Evolutionary conservation across 1,140 invertebrate species (phyloP), one percentile per base, ranked within the genome.

Genomic region (Tetragnatha versicolor): DNA sequence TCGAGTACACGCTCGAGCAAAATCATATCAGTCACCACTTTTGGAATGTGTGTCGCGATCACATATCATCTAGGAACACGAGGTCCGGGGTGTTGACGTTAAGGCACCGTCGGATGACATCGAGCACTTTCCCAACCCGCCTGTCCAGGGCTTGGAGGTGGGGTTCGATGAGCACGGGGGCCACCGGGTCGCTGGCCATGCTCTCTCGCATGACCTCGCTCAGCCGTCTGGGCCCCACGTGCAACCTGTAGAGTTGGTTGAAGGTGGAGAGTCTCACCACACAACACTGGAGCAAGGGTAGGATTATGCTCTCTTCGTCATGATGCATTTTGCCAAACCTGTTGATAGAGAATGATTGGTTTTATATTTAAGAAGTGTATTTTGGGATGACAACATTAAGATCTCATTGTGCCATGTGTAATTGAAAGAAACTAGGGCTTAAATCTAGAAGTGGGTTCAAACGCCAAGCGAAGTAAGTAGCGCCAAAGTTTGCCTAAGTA

Each of bases 241-340:
- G 94, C 83, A 92, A 95, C 81, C 93, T 94, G 6, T 94, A 84
- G 68, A 97, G 87, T 20, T 89, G 92, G 49, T 88, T 85, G 3
- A 96, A 87, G 3, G 94, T 97, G 14, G 90, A 90, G 82, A 91
- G 90, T 47, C 94, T 88, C 66, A 97, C 91, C 82, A 94, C 87
- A 84, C 95, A 97, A 84, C 95, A 97, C 85, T 99, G 97, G 80
- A 95, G 88, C 3, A 99, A 85, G 0, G 97, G 97, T 6, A 95
- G 94, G 66, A 99, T 87, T 82, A 98, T 98, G 61, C 94, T 93
- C 53, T 96, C 88, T 86, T 98, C 97, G 84, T 98, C 97, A 84
- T 97, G 92, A 82, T 90, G 92, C 0, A 94, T 90, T 84, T 92
- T 92, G 0, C 97, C 97, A 85, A 98, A 98, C 9, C 88, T 88